A percentile compares a stretch with the other conserved stretches of the same genome.
phyloP scores from a whole-genome alignment of 2,113 vertebrate genomes.

The Crotalus viridis region DNA sequence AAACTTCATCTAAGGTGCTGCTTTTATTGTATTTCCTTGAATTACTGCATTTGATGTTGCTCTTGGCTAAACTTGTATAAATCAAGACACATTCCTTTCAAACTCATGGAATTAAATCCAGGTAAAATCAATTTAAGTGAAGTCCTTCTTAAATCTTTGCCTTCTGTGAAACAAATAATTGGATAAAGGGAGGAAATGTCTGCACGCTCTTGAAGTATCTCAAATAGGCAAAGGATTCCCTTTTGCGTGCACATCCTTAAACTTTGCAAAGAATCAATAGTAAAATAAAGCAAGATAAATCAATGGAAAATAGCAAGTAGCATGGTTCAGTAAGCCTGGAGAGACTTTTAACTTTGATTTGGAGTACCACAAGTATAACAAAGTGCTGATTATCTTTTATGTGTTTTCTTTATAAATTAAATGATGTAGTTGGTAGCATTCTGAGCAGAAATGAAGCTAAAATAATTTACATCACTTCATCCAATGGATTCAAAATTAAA shows the following conservation, averaged over 20 bases:
- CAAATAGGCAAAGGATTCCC: background rate
- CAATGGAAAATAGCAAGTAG: background rate
- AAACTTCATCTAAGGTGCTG: background rate
- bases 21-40: background rate
- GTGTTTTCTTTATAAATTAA: background rate
- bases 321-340: background rate
- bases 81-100: constrained; percentile 1
- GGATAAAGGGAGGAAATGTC: background rate
- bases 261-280: background rate
- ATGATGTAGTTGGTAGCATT: background rate
- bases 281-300: background rate
- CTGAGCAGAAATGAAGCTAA: background rate
- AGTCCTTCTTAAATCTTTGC: background rate
- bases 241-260: background rate
- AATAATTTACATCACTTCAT: background rate
- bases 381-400: background rate
- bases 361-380: background rate
- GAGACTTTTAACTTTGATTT: background rate
- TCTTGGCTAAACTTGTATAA: constrained; percentile 13
- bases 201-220: background rate
- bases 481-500: background rate
- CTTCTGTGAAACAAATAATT: constrained; percentile 2
- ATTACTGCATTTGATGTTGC: background rate
- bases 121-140: background rate
- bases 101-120: background rate